Evolutionary conservation across 2,888 invertebrate genomes (phyloP).

Genomic region (Phania funesta): DNA sequence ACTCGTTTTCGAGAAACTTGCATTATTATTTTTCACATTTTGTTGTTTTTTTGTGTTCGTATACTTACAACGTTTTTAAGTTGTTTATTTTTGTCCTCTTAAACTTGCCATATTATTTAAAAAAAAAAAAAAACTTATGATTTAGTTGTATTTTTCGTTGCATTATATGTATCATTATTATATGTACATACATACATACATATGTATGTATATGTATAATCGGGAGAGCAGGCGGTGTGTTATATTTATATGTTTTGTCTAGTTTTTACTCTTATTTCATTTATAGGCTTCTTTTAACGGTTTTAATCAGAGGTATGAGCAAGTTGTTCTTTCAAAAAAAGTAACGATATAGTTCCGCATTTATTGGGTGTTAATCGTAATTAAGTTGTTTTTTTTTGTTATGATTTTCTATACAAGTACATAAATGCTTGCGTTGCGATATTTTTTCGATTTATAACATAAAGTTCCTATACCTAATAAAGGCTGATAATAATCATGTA

Average conservation of each 20-base stretch:
- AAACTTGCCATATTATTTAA: slow-evolving; percentile 35
- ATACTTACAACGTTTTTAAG: background rate
- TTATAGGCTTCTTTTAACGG: slow-evolving; percentile 58
- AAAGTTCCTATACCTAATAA: too few species aligned
- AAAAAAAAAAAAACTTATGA: background rate
- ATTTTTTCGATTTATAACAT: too few species aligned
- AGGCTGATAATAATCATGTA: too few species aligned
- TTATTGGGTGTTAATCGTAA: slow-evolving; percentile 13
- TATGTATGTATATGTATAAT: too few species aligned
- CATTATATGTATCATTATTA: background rate
- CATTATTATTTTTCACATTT: slow-evolving; percentile 29
- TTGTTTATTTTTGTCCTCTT: slow-evolving; percentile 32
- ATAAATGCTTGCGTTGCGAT: too few species aligned
- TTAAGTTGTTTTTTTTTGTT: slow-evolving; percentile 29
- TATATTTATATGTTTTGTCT: slow-evolving; percentile 45
- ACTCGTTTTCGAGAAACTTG: slow-evolving; percentile 34
- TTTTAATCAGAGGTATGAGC: slow-evolving; percentile 46
- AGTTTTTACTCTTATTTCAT: slow-evolving; percentile 53
- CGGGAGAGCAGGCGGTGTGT: background rate
- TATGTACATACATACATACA: too few species aligned
- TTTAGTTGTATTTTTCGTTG: background rate
- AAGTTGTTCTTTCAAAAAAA: slow-evolving; percentile 21
- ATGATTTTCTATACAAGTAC: too few species aligned
- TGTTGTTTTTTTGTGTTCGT: slow-evolving; percentile 11
- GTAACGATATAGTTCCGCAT: slow-evolving; percentile 27